A percentile compares a stretch with the other conserved stretches of the same genome.
Conservation (phyloP, 2,113 vertebrate genomes). For the Hepsetus odoe region DNA sequence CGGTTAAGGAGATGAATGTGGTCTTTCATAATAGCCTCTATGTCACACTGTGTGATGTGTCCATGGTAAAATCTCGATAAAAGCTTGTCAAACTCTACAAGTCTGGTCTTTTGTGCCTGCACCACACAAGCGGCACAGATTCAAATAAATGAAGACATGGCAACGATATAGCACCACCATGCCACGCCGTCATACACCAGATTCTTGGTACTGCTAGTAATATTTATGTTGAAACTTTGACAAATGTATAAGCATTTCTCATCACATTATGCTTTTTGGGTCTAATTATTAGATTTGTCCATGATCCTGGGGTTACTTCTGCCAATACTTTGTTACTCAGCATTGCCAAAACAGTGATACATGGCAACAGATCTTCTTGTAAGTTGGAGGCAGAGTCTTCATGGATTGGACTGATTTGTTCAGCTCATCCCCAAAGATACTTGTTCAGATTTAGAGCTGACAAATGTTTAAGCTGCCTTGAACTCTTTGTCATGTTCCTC, state of each 20-base stretch:
- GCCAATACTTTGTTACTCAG: too few relatives aligned
- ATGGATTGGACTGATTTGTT: too few relatives aligned
- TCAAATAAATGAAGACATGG: not conserved
- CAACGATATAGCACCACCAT: not conserved
- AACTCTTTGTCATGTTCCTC: too few relatives aligned
- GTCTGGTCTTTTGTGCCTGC: not conserved
- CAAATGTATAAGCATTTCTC: not conserved
- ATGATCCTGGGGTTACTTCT: not conserved
- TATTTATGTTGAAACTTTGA: not conserved
- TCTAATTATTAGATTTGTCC: not conserved
- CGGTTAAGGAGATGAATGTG: not conserved
- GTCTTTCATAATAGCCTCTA: conserved; percentile 16
- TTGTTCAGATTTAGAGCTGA: too few relatives aligned
- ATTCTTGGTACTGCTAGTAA: not conserved
- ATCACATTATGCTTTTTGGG: not conserved
- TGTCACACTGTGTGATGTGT: conserved; percentile 3
- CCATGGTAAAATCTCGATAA: conserved; percentile 8
- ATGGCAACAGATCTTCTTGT: too few relatives aligned
- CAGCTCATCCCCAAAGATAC: too few relatives aligned
- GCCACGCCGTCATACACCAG: not conserved
- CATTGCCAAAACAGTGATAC: too few relatives aligned
- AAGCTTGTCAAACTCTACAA: conserved; percentile 16
- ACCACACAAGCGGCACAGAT: not conserved
- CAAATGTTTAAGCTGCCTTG: too few relatives aligned
- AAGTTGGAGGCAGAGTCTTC: too few relatives aligned